phyloP scores from a whole-genome alignment of 2,113 vertebrate genomes.

The Agelaius tricolor region DNA sequence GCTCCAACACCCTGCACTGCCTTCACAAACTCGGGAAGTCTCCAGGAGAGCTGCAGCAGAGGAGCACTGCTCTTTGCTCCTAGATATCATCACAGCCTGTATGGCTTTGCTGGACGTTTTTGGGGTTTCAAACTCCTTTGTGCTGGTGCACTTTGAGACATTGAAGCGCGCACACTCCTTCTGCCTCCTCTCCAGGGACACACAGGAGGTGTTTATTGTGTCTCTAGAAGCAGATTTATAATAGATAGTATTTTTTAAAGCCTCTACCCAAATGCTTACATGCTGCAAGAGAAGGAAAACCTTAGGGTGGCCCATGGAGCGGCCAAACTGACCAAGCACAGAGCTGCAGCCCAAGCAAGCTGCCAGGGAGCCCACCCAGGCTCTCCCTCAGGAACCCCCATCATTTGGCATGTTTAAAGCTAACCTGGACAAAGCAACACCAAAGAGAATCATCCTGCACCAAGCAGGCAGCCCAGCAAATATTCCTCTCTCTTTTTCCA shows the following conservation, averaged over 20 bases:
- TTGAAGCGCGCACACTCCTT: accelerated
- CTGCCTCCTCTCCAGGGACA: neutral
- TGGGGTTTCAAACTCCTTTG: neutral
- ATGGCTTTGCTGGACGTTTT: neutral
- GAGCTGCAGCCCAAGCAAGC: neutral
- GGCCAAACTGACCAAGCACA: accelerated
- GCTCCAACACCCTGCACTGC: neutral
- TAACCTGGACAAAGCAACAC: neutral
- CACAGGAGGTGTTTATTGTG: neutral
- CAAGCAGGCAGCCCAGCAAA: neutral
- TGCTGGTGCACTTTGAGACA: neutral
- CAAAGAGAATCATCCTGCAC: neutral
- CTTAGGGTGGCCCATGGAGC: neutral
- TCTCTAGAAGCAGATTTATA: neutral
- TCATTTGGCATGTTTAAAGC: neutral
- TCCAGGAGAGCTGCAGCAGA: neutral
- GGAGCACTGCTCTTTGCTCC: neutral
- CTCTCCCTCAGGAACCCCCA: neutral
- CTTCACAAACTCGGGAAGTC: neutral
- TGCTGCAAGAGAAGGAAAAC: neutral
- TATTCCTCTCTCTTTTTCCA: neutral
- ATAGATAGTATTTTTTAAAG: neutral
- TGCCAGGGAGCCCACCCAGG: neutral
- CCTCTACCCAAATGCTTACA: neutral
- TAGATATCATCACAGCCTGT: neutral